Conservation (phyloP, 2,888 invertebrate genomes). For the Lasius platythorax region DNA sequence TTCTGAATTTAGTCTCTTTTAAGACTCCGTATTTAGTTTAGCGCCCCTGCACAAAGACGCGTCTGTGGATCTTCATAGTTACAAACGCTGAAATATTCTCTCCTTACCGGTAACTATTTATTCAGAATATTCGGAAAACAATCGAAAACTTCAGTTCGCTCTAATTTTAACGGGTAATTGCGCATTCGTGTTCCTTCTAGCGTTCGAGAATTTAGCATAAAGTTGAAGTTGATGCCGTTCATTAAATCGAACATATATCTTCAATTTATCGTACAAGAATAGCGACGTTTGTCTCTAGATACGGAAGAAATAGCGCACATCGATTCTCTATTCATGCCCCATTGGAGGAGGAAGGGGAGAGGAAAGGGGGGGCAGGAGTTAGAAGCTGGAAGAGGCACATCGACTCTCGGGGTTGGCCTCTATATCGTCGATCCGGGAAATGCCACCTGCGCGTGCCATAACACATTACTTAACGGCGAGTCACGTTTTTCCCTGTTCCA, state of each 20-base stretch:
- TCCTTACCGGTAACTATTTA: background rate
- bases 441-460: constrained; percentile 62
- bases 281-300: constrained; percentile 4
- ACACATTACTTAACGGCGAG: constrained; percentile 73
- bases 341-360: background rate
- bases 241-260: background rate
- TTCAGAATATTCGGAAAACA: background rate
- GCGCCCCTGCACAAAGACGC: constrained; percentile 6
- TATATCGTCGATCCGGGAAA: constrained; percentile 40
- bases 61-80: constrained; percentile 15
- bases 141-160: constrained; percentile 4
- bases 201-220: background rate
- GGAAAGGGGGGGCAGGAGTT: no score
- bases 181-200: background rate
- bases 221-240: background rate
- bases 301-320: background rate
- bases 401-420: constrained; percentile 18
- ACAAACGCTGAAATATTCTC: constrained; percentile 18
- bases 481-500: constrained; percentile 68
- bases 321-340: constrained; percentile 26
- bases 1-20: constrained; percentile 19
- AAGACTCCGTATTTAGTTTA: constrained; percentile 25
- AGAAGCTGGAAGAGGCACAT: background rate
- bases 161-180: constrained; percentile 24
- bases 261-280: constrained; percentile 10